phyloP scores from a whole-genome alignment of 2,113 vertebrate genomes.

The Nothoprocta perdicaria region DNA sequence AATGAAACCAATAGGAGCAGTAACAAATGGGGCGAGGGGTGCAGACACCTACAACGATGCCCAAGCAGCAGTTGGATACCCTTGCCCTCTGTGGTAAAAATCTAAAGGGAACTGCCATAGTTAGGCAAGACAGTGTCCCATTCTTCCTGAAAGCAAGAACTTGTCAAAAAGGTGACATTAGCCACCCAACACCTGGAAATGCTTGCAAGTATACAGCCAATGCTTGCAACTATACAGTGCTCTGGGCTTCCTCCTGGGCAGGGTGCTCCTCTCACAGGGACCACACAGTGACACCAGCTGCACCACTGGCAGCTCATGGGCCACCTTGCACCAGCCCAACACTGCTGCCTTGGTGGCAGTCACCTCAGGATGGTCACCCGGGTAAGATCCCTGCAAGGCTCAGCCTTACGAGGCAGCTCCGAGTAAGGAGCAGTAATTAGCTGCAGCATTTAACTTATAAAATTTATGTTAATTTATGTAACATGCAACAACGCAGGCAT shows the following conservation, averaged over 20 bases:
- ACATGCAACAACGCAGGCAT: not conserved
- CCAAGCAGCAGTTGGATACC: not conserved
- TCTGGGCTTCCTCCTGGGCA: not conserved
- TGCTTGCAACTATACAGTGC: not conserved
- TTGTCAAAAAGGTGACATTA: not conserved
- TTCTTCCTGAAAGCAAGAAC: not conserved
- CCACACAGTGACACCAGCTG: not conserved
- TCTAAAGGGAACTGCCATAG: not conserved
- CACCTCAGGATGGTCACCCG: not conserved
- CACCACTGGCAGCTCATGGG: no score
- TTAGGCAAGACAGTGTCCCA: fast-evolving
- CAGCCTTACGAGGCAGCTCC: not conserved
- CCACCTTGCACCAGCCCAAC: not conserved
- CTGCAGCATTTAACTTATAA: not conserved
- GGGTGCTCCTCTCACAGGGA: not conserved
- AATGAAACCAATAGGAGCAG: not conserved
- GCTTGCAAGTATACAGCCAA: not conserved
- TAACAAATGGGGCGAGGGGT: not conserved
- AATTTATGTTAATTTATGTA: no score
- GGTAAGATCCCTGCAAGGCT: not conserved
- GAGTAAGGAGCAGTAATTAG: not conserved
- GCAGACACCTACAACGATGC: not conserved
- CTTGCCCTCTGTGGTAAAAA: not conserved
- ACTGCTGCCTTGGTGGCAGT: not conserved
- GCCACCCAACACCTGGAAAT: not conserved